Evolutionary conservation across 2,797 vertebrate species (phyloP).

Genomic region (Graptemys geographica): DNA sequence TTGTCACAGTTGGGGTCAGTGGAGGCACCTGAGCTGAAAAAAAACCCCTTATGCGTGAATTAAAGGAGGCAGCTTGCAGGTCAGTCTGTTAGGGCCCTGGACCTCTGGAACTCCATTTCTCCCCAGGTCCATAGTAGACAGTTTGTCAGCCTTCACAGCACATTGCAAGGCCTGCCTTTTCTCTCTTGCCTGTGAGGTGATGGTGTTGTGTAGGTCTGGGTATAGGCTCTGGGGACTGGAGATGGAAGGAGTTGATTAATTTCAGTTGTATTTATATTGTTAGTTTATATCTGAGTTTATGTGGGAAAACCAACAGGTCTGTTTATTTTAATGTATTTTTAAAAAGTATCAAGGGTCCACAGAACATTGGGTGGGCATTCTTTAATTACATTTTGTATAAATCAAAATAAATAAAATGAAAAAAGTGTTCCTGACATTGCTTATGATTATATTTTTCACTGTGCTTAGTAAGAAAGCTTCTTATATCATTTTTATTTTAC

Average conservation of each 20-base stretch:
- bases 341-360: conserved; percentile 11
- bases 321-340: not conserved
- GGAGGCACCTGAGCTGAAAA: not conserved
- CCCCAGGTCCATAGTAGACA: not conserved
- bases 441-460: not conserved
- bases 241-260: not conserved
- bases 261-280: not conserved
- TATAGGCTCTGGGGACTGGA: not conserved
- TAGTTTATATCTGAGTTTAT: not conserved
- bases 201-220: accelerated
- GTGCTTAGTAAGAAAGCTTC: not conserved
- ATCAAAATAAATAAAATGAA: not conserved
- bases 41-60: not conserved
- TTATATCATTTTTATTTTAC: not conserved
- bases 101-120: not conserved
- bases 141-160: not conserved
- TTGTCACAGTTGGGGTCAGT: not conserved
- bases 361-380: not conserved
- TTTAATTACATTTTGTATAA: accelerated
- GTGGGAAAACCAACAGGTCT: not conserved
- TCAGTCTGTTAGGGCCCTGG: not conserved
- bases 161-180: not conserved
- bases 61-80: not conserved
- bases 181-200: not conserved
- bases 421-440: not conserved